Conservation (phyloP, 2,797 vertebrate genomes). For the Hydrocynus forskahlii region DNA sequence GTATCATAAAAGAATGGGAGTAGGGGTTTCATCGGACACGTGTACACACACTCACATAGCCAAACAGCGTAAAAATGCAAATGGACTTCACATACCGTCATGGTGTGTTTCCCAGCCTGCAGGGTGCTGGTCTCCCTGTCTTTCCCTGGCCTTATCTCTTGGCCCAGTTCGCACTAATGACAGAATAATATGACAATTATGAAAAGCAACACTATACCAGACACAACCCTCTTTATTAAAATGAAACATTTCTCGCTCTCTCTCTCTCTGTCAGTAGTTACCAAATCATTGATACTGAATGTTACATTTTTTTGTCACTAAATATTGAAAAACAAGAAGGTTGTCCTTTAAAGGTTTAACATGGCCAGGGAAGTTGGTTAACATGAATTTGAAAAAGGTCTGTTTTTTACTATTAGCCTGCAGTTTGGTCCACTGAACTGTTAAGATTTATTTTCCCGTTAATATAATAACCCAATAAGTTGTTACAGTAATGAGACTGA, state of each 20-base stretch:
- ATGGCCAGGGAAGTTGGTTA: too few relatives aligned
- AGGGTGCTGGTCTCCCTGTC: conserved; percentile 66
- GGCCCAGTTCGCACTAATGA: conserved; percentile 63
- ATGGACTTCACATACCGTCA: conserved; percentile 73
- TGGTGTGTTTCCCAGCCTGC: conserved; percentile 68
- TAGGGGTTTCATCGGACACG: not conserved
- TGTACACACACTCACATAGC: not conserved
- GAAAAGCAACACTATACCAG: not conserved
- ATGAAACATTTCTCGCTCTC: not conserved
- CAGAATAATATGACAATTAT: conserved; percentile 51
- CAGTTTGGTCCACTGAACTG: too few relatives aligned
- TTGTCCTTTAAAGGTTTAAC: too few relatives aligned
- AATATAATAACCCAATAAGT: too few relatives aligned
- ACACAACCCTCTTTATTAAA: not conserved
- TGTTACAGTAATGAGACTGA: too few relatives aligned
- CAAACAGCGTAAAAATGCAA: conserved; percentile 6
- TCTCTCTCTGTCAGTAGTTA: too few relatives aligned
- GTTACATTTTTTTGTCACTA: too few relatives aligned
- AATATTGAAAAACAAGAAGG: too few relatives aligned
- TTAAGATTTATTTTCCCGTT: too few relatives aligned
- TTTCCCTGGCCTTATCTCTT: conserved; percentile 49
- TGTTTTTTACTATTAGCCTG: too few relatives aligned
- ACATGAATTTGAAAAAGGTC: too few relatives aligned
- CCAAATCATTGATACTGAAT: too few relatives aligned
- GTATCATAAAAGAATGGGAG: not conserved